Conservation (phyloP, 2,888 invertebrate species). For the Therioaphis trifolii region DNA sequence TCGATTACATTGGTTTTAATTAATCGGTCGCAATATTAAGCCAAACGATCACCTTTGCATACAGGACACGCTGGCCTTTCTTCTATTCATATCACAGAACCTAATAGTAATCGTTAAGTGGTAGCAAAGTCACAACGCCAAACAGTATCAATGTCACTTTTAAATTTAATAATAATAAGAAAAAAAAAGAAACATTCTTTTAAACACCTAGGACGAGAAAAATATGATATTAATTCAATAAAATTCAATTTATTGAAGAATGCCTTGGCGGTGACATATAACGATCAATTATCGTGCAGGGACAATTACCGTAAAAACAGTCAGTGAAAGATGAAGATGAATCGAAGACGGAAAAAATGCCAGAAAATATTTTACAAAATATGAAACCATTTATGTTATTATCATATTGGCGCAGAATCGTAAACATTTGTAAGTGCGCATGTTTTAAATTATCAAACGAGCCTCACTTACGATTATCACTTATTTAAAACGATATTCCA, state of each 20-base stretch:
- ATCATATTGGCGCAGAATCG: not conserved
- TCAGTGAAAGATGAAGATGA: conserved; percentile 16
- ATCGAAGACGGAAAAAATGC: not conserved
- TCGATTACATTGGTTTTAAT: no score
- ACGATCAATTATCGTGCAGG: not conserved
- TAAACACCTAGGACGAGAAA: not conserved
- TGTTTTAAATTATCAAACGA: not conserved
- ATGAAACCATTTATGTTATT: not conserved
- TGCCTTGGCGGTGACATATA: not conserved
- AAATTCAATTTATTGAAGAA: not conserved
- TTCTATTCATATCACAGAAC: no score
- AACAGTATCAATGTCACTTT: no score
- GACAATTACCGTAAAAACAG: not conserved
- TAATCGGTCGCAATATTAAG: no score
- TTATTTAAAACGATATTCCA: no score
- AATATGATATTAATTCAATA: not conserved
- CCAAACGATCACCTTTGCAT: no score
- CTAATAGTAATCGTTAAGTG: no score
- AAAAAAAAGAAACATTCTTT: not conserved
- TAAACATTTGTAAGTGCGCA: not conserved
- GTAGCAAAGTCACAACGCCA: no score
- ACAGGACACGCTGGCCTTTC: no score
- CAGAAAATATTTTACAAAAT: not conserved
- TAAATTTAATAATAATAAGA: no score
- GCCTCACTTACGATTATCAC: no score